Evolutionary conservation across 2,888 invertebrate species (phyloP).

Genomic region (Polyommatus icarus): DNA sequence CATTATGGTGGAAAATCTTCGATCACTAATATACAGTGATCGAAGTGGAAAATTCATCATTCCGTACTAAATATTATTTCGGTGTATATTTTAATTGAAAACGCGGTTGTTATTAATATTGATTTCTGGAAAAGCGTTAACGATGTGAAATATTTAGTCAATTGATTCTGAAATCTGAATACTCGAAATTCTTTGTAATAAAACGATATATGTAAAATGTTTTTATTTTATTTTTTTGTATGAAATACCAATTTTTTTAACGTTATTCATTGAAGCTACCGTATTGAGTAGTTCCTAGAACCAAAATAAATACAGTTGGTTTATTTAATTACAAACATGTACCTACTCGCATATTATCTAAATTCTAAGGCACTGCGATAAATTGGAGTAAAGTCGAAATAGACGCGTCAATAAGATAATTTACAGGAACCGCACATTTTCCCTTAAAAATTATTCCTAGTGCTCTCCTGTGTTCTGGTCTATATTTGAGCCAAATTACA

Average conservation of each 20-base stretch:
- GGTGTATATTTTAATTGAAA: not conserved
- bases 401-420: too few species aligned
- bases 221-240: not conserved
- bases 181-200: not conserved
- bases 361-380: too few species aligned
- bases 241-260: not conserved
- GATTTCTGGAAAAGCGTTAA: not conserved
- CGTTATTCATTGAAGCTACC: not conserved
- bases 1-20: not conserved
- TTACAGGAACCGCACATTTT: too few species aligned
- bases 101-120: not conserved
- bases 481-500: too few species aligned
- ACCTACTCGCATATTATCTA: too few species aligned
- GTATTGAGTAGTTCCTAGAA: not conserved
- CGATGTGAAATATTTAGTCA: not conserved
- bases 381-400: too few species aligned
- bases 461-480: too few species aligned
- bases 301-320: not conserved
- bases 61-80: not conserved
- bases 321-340: too few species aligned
- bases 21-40: too few species aligned
- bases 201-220: not conserved
- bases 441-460: too few species aligned
- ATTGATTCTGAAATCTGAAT: not conserved
- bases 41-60: not conserved